Percentiles rank a stretch among this genome's conserved stretches.
These are phyloP conservation scores for Pipistrellus pipistrellus DNA, from an alignment of 2,797 vertebrate species.

Conservation along the genomic window DNA sequence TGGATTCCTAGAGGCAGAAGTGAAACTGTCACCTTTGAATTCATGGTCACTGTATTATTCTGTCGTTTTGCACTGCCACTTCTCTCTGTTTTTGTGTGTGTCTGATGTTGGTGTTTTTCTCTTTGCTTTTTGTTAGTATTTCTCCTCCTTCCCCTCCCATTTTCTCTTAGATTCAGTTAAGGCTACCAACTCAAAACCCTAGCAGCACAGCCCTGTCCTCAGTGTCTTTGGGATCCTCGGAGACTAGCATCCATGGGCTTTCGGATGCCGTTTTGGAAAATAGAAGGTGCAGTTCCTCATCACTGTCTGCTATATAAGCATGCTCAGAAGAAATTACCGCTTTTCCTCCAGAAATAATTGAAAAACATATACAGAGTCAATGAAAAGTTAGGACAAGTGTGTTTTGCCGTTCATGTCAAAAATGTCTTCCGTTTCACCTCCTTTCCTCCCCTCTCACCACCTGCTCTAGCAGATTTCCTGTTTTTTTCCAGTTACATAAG, in stretches of 20 bases:
- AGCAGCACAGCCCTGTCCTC: conserved; percentile 63
- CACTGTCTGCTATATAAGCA: background rate
- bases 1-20: background rate
- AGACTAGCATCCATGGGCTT: conserved; percentile 53
- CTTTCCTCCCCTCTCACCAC: too few species aligned
- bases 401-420: background rate
- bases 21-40: background rate
- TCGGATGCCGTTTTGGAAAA: conserved; percentile 1
- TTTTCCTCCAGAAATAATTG: background rate
- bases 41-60: background rate
- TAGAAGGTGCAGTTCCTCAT: conserved; percentile 47
- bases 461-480: background rate
- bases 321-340: background rate
- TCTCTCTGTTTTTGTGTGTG: background rate
- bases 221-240: conserved; percentile 72
- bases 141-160: background rate
- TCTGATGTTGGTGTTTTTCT: conserved; percentile 66
- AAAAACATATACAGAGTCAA: background rate
- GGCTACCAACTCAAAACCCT: conserved; percentile 72
- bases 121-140: conserved; percentile 44
- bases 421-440: background rate
- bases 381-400: background rate
- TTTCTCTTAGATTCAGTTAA: conserved; percentile 77
- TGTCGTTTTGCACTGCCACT: background rate
- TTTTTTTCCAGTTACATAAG: background rate